Evolutionary conservation across 2,113 vertebrate genomes (phyloP).

Genomic region (Saguinus imperator): DNA sequence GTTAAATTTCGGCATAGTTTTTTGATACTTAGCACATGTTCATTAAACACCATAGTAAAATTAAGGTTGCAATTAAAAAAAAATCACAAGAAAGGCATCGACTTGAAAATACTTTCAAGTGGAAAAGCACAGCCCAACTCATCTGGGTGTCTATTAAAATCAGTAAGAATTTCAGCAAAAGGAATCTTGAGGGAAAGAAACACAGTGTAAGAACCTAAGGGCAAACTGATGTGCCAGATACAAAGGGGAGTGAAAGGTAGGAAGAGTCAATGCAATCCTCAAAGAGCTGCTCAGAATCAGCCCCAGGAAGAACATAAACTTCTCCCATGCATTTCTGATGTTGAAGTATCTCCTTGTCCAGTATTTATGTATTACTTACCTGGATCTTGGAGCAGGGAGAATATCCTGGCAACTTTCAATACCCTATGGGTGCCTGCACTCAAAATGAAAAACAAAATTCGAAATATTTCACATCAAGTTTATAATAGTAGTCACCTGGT

Average conservation of each 20-base stretch:
- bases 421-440: background rate
- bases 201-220: background rate
- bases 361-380: background rate
- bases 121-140: background rate
- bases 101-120: slow-evolving; percentile 2
- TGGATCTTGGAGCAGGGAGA: background rate
- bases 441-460: background rate
- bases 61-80: background rate
- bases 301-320: background rate
- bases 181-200: background rate
- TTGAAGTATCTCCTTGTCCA: background rate
- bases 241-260: background rate
- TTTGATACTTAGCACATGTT: background rate
- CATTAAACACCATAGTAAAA: background rate
- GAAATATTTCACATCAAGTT: background rate
- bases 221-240: background rate
- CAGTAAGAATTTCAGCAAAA: background rate
- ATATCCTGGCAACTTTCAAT: background rate
- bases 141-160: background rate
- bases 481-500: background rate
- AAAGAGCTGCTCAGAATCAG: background rate
- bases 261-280: background rate
- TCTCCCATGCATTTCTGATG: background rate
- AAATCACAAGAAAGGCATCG: slow-evolving; percentile 2
- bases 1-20: background rate